Evolutionary conservation across 2,113 vertebrate genomes (phyloP), one percentile per base, ranked within the genome.

Genomic region (Pardalotus punctatus): DNA sequence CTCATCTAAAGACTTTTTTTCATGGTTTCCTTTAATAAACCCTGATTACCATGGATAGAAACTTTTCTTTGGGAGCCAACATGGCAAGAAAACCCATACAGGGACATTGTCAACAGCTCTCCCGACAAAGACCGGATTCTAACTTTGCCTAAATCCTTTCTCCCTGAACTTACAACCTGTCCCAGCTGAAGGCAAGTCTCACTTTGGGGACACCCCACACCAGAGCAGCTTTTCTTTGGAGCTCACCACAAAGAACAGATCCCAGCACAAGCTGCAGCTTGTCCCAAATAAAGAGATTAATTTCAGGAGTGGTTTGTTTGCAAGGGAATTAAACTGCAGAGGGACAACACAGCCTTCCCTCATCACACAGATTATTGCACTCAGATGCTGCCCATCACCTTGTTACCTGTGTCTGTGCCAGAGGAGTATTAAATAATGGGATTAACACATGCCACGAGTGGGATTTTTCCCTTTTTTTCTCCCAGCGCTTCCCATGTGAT

Each of bases 1-100:
- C 96, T 97, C 96, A 45, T 92, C 96, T 97, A 92, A 94, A 97
- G 90, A 22, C 40, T 66, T 48, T 14, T 71, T 28, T 14, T 9
- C 58, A 45, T 79, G 76, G 56, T 76, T 96, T 96, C 71, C 73
- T 88, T 97, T 93, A 96, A 96, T 93, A 96, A 95, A 88, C 54
- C 45, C 70, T 85, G 86, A 97, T 97, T 93, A 98, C 95, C 96
- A 84, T 47, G 93, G 95, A 95, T 93, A 97, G 96, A 92, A 62
- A 91, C 87, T 94, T 97, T 95, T 91, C 93, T 94, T 84, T 77
- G 64, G 51, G 60, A 88, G 36, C 64, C 25, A 8, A 27, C 82
- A 31, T 1, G 24, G 64, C 1, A 5, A 80, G 84, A 78, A 89
- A 84, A 81, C 70, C 78, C 81, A 45, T 5, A 42, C 2, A 31